Conservation (phyloP, 2,888 invertebrate species). For the Polyommatus icarus region DNA sequence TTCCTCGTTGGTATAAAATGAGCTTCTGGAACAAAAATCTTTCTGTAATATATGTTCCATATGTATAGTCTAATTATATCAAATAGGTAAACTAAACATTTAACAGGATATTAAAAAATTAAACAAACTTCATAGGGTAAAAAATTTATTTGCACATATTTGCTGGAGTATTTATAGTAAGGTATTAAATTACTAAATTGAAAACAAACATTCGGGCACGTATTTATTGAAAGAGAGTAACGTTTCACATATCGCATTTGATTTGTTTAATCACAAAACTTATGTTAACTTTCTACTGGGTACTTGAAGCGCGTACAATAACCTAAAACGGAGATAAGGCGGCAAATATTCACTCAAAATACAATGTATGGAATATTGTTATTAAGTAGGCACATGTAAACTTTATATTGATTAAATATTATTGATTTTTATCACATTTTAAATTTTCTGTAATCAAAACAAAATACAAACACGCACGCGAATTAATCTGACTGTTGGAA, state of each 20-base stretch:
- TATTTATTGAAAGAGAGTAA: neutral
- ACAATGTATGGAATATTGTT: neutral
- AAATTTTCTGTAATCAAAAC: neutral
- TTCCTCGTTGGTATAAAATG: conserved; percentile 68
- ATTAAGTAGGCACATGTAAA: neutral
- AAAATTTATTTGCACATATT: neutral
- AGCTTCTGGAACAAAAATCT: conserved; percentile 59
- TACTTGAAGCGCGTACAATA: conserved; percentile 10
- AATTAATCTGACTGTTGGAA: neutral
- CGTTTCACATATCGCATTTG: neutral
- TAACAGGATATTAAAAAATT: neutral
- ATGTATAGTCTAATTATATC: neutral
- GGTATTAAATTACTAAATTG: neutral
- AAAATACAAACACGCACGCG: conserved; percentile 33
- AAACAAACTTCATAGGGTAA: neutral
- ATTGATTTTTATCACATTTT: neutral
- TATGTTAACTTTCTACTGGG: neutral
- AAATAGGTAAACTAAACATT: neutral
- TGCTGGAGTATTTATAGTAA: neutral
- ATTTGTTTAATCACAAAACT: neutral
- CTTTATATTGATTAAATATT: neutral
- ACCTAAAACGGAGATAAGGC: conserved; percentile 2
- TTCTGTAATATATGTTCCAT: neutral
- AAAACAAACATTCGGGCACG: neutral
- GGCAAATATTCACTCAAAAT: neutral